Conservation (phyloP, 2,797 vertebrate species). For the Platyrinchus mystaceus region DNA sequence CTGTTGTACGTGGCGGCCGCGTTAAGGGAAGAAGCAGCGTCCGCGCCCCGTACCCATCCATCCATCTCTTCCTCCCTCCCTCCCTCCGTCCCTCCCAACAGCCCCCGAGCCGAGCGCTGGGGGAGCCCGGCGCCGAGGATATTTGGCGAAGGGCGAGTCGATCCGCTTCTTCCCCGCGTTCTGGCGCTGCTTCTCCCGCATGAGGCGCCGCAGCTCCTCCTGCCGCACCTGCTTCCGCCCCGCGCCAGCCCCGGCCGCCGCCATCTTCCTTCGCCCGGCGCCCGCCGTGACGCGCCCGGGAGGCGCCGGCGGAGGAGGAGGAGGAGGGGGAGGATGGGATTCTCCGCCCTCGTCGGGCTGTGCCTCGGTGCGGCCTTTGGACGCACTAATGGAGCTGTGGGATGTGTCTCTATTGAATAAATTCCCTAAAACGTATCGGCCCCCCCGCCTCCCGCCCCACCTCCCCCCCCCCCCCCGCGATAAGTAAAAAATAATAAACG, state of each 20-base stretch:
- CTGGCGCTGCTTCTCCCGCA: constrained; percentile 89
- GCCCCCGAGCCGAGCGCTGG: too few species aligned
- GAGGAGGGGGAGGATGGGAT: fast-evolving
- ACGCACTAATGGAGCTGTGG: fast-evolving
- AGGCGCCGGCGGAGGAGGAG: not conserved
- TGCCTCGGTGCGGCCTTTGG: fast-evolving
- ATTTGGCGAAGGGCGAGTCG: constrained; percentile 89
- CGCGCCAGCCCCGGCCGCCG: constrained; percentile 60
- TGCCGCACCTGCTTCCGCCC: constrained; percentile 88
- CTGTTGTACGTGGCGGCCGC: constrained; percentile 85
- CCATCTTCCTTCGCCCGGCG: constrained; percentile 55
- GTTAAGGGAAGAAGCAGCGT: constrained; percentile 49
- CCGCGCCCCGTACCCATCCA: not conserved
- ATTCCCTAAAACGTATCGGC: not conserved
- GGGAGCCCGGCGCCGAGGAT: constrained; percentile 50
- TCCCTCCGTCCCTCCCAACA: not conserved
- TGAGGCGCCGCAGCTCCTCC: constrained; percentile 90
- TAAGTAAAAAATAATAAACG: not conserved
- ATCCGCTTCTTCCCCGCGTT: constrained; percentile 82
- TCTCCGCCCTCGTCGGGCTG: fast-evolving
- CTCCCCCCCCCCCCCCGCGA: too few species aligned
- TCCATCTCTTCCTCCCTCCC: not conserved
- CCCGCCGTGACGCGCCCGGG: not conserved
- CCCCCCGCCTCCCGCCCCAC: too few species aligned
- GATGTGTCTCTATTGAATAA: fast-evolving